Percentiles rank a stretch among this genome's conserved stretches.
These are phyloP conservation scores for Troilus luridus DNA, from an alignment of 2,888 invertebrate species.

Conservation along the genomic window DNA sequence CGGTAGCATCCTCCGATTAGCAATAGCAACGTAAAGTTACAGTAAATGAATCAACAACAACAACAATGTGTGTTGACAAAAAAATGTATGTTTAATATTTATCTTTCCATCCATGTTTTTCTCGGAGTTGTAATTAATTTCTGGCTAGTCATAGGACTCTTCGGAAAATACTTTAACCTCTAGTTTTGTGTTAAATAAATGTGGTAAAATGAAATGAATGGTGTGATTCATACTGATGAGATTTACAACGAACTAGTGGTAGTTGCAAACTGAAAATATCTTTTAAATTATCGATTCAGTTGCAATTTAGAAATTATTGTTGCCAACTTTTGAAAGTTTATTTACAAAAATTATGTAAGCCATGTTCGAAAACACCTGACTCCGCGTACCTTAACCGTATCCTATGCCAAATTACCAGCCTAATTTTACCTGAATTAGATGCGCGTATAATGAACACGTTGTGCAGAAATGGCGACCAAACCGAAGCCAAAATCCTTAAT, in stretches of 20 bases:
- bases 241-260: background rate
- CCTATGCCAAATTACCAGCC: slow-evolving; percentile 6
- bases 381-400: background rate
- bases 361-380: background rate
- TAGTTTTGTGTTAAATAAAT: no score
- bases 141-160: no score
- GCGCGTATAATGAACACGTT: background rate
- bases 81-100: no score
- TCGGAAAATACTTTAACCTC: no score
- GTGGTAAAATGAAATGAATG: no score
- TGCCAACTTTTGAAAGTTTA: background rate
- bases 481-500: background rate
- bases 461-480: background rate
- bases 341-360: background rate
- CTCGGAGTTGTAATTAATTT: no score
- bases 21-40: no score
- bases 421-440: slow-evolving; percentile 8
- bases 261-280: background rate
- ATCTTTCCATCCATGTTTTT: no score
- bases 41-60: no score
- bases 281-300: background rate
- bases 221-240: no score
- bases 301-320: background rate
- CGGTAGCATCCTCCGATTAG: no score
- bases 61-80: no score